Evolutionary conservation across 1,140 invertebrate species (phyloP), one percentile per base, ranked within the genome.

Genomic region (Ladona fulva): DNA sequence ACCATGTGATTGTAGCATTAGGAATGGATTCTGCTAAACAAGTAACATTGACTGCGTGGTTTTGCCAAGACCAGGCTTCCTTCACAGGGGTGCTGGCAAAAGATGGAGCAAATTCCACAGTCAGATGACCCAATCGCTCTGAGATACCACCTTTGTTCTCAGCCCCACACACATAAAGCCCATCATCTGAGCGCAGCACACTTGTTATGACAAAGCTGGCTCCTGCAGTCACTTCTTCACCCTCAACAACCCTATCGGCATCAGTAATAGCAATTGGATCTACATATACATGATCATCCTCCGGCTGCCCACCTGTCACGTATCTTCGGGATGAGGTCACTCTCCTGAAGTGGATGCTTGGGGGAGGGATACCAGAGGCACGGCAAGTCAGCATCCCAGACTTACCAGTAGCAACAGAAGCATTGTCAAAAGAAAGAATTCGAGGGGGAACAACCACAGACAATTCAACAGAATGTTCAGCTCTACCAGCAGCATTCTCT

Each of bases 21-120:
- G 96, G 96, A 82, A 97, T 95, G 80, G 93, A 91, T 84, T 94
- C 91, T 14, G 94, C 94, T n/a, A 94, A 87, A 82, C 95, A 97
- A 42, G 92, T 94, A 0, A 97, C 87, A 83, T 97, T 97, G 0
- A 93, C 93, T 3, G 91, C 90, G 80, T 89, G 88, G 44, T 89
- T 85, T 25, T 92, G 89, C 95, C 95, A 97, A 8, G 92, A 93
- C 89, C 92, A 96, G 0, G 91, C 87, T 79, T 92, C 90, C 76
- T 89, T 88, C 85, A 93, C 92, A n/a, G 90, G 83, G 0, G 86
- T 85, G 73, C 82, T 88, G 42, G 89, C 90, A 82, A 96, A 95
- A 0, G 91, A 90, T 1, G 94, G 94, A 10, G 89, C 89, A 84
- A 94, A 95, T 82, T 96, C 90, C 1, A 96, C 92, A 0, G 91